Conservation (phyloP, 2,113 vertebrate genomes). For the Tetrao urogallus region DNA sequence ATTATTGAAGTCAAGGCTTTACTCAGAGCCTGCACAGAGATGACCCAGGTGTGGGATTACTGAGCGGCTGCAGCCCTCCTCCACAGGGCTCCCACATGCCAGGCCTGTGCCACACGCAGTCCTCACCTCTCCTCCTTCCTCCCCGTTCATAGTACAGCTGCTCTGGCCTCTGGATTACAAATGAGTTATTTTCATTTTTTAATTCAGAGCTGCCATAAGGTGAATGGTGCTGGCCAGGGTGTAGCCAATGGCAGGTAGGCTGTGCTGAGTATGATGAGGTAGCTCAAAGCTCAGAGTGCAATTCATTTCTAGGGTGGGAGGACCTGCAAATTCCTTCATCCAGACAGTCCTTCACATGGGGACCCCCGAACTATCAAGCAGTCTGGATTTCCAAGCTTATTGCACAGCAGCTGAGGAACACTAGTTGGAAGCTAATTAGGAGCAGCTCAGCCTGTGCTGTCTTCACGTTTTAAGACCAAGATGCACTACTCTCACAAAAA, state of each 20-base stretch:
- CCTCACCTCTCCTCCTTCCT: not conserved
- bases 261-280: not conserved
- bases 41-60: not conserved
- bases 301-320: not conserved
- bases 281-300: not conserved
- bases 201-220: not conserved
- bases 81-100: fast-evolving
- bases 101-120: not conserved
- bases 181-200: not conserved
- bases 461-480: not conserved
- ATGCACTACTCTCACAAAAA: not conserved
- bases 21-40: fast-evolving
- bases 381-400: not conserved
- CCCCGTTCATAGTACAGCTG: not conserved
- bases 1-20: not conserved
- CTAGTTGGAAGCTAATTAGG: not conserved
- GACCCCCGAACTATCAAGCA: not conserved
- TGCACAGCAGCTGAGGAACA: not conserved
- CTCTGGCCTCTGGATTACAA: not conserved
- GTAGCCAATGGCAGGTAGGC: fast-evolving
- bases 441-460: not conserved
- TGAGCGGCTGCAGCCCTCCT: not conserved
- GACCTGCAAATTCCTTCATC: not conserved
- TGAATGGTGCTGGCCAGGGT: not conserved
- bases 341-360: fast-evolving